Evolutionary conservation across 2,797 vertebrate genomes (phyloP), one percentile per base, ranked within the genome.

Genomic region (Darevskia nairensis): DNA sequence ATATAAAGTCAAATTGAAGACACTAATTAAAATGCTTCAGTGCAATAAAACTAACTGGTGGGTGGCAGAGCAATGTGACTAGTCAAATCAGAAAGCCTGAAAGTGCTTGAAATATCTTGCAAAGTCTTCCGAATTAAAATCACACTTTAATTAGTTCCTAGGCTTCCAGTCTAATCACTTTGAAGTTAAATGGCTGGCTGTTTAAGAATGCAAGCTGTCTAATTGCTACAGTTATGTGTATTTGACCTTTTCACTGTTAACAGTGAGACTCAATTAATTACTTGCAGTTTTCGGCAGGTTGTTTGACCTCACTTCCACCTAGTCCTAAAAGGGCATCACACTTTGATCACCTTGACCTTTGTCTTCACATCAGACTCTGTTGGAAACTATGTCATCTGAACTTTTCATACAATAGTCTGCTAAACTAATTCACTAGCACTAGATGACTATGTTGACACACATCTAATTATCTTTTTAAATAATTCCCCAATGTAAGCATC

Each of bases 221-320:
- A 92, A 85, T 50, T 83, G 69, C 88, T 94, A 90, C 82, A 90
- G 90, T 92, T 94, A 86, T 91, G 90, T 95, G 93, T 91, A 95
- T 90, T 95, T 96, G 96, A 97, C 96, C 95, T 96, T 91, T 87
- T 82, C 93, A 92, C 93, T 96, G 93, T 95, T 97, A 97, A 96
- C 94, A 96, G 91, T 92, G 93, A 94, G 77, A 95, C 93, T 96
- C 93, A 95, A 96, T 96, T 97, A 97, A 96, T 97, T 97, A 95
- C 95, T 96, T 96, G 95, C 90, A 95, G 94, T 95, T 96, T 95
- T 94, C 94, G 94, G 61, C 92, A 0, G 9, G 88, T 84, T 90
- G 88, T 93, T 96, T 96, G 91, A 94, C 95, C 95, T 95, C 91
- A 93, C 84, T 89, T 92, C 93, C 88, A 91, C 93, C 93, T 96